phyloP scores from a whole-genome alignment of 2,888 invertebrate species.

The Oscheius onirici region DNA sequence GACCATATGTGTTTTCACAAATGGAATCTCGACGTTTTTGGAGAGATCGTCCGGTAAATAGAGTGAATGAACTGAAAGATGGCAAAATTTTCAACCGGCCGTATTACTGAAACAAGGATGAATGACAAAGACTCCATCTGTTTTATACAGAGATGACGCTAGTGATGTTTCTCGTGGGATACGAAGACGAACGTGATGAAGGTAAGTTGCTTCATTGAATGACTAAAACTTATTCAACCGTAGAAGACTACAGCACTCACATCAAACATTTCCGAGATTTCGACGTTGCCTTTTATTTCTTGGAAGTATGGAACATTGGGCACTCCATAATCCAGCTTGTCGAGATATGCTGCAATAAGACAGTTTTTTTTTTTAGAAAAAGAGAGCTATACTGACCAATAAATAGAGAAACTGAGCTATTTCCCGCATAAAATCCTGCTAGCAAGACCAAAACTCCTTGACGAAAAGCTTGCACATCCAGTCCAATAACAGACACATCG shows the following conservation, averaged over 20 bases:
- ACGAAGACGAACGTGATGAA: conserved; percentile 1
- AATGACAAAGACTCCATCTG: conserved; percentile 24
- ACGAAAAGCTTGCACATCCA: conserved; percentile 12
- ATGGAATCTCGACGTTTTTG: not conserved
- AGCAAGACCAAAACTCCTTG: conserved; percentile 18
- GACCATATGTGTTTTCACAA: not conserved
- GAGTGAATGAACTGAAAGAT: conserved; percentile 23
- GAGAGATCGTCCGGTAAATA: conserved; percentile 19
- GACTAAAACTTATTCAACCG: not conserved
- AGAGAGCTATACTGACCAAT: not conserved
- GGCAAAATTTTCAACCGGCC: not conserved
- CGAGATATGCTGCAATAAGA: conserved; percentile 11
- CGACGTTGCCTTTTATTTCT: not conserved
- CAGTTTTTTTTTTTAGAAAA: not conserved
- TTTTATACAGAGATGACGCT: not conserved
- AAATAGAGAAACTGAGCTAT: not conserved
- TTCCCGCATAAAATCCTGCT: not conserved
- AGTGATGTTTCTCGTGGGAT: conserved; percentile 17
- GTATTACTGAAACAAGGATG: conserved; percentile 25
- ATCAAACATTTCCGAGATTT: not conserved
- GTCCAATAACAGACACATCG: not conserved
- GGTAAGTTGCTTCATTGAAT: conserved; percentile 16
- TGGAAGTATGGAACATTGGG: conserved; percentile 9
- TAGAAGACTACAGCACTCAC: not conserved
- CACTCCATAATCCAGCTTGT: not conserved